Evolutionary conservation across 1,140 invertebrate species (phyloP), one percentile per base, ranked within the genome.

Genomic region (Oppia nitens): DNA sequence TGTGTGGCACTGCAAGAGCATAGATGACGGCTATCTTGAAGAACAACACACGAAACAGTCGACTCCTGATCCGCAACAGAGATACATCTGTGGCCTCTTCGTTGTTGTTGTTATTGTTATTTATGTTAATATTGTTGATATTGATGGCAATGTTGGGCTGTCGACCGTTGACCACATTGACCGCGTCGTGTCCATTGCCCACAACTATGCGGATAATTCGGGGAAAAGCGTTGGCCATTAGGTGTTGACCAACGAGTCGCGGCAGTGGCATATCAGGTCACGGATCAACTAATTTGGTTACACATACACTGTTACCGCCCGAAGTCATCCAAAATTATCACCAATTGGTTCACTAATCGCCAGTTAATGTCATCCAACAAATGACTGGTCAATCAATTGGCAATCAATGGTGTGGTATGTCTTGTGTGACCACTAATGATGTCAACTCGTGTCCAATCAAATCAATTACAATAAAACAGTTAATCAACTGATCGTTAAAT

Each of bases 11-110:
- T 57, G 83, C 81, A 67, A 84, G 76, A 17, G 88, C 88, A 75
- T 98, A 97, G 32, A 83, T 80, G 65, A 96, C 72, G 17, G 93
- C 84, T 64, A 85, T 81, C 69, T 88, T 84, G 67, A 93, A 88
- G 71, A 97, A 95, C 61, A 97, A 74, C 26, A 90, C 88, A 73
- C 95, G 87, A 69, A 97, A 97, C n/a, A 96, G 75, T 40, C 32
- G 6, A 17, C 6, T 17, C 17, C 32, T 40, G 6, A 40, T 40
- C 17, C 32, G 32, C 32, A 40, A 40, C 32, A 40, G 32, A 9
- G 32, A 40, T 17, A 40, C 17, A 17, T 40, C 32, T 6, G 6
- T 40, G 6, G 32, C 6, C 32, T 40, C 32, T 17, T 40, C 32
- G 32, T 40, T 40, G 17, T 40, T 40, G 17, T 40, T 40, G 32